These are phyloP conservation scores for Megaceryle alcyon DNA, from an alignment of 2,797 vertebrate genomes.

Conservation along the genomic window DNA sequence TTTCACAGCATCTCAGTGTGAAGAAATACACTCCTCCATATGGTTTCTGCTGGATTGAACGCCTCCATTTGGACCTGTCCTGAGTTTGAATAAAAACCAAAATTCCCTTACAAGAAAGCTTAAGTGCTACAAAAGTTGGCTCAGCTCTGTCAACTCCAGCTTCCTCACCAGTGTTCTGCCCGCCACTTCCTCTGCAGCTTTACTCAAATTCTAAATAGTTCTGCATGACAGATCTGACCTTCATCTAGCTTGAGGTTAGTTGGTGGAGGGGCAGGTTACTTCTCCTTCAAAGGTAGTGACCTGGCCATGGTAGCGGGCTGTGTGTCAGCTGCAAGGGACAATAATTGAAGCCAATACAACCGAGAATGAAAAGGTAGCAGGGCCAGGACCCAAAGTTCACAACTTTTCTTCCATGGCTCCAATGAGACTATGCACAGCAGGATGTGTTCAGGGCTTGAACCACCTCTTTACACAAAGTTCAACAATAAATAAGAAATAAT, in stretches of 20 bases:
- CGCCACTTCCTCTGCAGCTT: neutral
- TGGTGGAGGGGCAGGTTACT: neutral
- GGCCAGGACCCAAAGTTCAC: neutral
- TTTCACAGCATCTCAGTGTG: neutral
- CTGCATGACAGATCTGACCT: neutral
- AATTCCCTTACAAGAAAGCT: neutral
- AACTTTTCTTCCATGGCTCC: neutral
- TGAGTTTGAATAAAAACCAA: neutral
- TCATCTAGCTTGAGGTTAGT: neutral
- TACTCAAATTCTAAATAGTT: neutral
- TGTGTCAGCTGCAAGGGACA: neutral
- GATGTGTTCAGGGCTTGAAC: neutral
- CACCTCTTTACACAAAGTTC: neutral
- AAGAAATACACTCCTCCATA: neutral
- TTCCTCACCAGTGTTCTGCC: neutral
- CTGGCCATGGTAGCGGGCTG: neutral
- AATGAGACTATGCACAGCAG: neutral
- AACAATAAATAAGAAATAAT: neutral
- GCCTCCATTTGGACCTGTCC: neutral
- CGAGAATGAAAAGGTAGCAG: neutral
- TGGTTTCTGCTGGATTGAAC: neutral
- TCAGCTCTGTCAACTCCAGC: neutral
- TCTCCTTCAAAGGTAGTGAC: neutral
- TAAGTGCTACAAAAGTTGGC: neutral
- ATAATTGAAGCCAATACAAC: rapidly evolving